Evolutionary conservation across 2,888 invertebrate species (phyloP).

Genomic region (Troides oblongomaculatus): DNA sequence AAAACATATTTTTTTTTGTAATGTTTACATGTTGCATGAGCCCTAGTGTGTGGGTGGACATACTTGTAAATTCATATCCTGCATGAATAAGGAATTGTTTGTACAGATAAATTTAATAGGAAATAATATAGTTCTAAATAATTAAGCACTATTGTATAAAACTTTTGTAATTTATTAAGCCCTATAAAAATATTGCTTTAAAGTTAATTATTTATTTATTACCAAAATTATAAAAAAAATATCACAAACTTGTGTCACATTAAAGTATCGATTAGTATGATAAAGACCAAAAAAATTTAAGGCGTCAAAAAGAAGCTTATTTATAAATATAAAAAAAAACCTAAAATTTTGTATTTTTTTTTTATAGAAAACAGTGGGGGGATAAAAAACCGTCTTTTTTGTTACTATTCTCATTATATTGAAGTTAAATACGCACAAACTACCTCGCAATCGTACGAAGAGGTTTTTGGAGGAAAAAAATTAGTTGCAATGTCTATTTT

Average conservation of each 20-base stretch:
- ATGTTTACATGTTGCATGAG: too few species aligned
- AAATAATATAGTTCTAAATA: slow-evolving; percentile 33
- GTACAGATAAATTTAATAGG: slow-evolving; percentile 42
- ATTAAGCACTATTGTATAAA: slow-evolving; percentile 3
- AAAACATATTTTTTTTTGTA: too few species aligned
- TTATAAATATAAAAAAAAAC: too few species aligned
- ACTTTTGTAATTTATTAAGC: slow-evolving; percentile 34
- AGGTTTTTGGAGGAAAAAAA: too few species aligned
- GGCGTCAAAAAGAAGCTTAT: too few species aligned
- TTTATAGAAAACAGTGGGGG: neutral
- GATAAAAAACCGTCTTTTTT: neutral
- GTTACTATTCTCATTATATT: too few species aligned
- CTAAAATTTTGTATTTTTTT: neutral
- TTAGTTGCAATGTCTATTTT: too few species aligned
- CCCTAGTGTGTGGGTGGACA: too few species aligned
- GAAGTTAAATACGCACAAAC: too few species aligned
- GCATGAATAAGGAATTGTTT: slow-evolving; percentile 43
- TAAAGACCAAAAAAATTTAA: slow-evolving; percentile 10
- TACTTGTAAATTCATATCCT: slow-evolving; percentile 44
- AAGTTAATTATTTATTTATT: slow-evolving; percentile 40
- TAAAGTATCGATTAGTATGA: slow-evolving; percentile 32
- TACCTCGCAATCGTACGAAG: too few species aligned
- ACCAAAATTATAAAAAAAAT: slow-evolving; percentile 39
- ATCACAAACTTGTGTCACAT: slow-evolving; percentile 43
- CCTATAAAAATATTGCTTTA: slow-evolving; percentile 46